Base-by-base conservation (phyloP, 2,888 invertebrate species). In the Drosophila yooni region DNA sequence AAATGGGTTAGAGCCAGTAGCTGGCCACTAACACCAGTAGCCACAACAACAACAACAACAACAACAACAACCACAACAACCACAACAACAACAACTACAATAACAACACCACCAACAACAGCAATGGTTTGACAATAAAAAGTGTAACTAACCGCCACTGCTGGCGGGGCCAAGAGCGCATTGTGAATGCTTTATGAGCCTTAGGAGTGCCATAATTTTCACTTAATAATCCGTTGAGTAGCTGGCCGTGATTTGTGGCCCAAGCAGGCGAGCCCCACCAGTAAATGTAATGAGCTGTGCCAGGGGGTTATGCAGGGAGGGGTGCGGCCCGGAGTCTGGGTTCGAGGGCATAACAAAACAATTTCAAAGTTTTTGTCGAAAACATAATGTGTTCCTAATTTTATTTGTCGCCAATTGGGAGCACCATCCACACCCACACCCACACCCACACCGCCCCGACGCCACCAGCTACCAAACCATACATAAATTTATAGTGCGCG, bases 351-450 rank as follows among this genome's bases (percentile, higher is more conserved):
- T 66, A 73, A 66, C 68, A 74, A 86, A 87, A 83, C 82, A 89
- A 89, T 90, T 88, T 82, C 70, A 87, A 88, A 90, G 77, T 87
- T 89, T 88, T 90, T 80, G 82, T 81, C 81, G 81, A 89, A 89
- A 89, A 89, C 89, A 87, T 89, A 90, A 90, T 90, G 90, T 89
- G 88, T 79, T 84, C 81, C 89, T 90, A 88, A 88, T 88, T 88
- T 88, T 89, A 84, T 90, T 88, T 87, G 90, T 90, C 89, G 87
- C 89, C 90, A 89, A 87, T 88, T 90, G 88, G 90, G 87, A 89
- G 66, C 78, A 61, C 31, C 27, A 27, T 2, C 1, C 15, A 18
- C 18, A 15, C 29, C 34, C 46, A 38, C 13, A 40, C 2, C 1
- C 15, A 18, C 18, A 15, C 29, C 34, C 46, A 38, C 13, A 40